Conservation (phyloP, 1,140 invertebrate genomes). For the Drosophila watanabei region DNA sequence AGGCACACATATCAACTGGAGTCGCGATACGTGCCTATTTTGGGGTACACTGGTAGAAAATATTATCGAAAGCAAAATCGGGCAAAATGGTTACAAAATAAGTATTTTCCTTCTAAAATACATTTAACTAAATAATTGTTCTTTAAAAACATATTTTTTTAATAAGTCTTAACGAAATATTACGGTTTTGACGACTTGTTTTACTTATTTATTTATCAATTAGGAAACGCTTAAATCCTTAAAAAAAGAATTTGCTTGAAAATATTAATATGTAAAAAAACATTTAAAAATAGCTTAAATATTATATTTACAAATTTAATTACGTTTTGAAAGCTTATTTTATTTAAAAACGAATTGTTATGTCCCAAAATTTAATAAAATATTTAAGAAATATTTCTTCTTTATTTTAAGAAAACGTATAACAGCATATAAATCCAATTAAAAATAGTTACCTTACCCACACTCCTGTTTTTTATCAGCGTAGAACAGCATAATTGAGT, state of each 20-base stretch:
- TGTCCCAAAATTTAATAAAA: neutral
- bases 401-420: neutral
- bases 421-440: neutral
- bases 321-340: too few species aligned
- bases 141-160: too few species aligned
- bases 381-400: neutral
- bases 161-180: too few species aligned
- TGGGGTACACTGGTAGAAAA: conserved; percentile 21
- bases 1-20: conserved; percentile 37
- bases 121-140: neutral
- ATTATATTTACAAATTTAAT: too few species aligned
- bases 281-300: too few species aligned
- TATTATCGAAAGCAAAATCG: too few species aligned
- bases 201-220: too few species aligned
- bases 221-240: too few species aligned
- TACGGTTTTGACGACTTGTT: too few species aligned
- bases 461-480: conserved; percentile 16
- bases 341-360: neutral
- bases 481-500: conserved; percentile 71
- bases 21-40: conserved; percentile 25
- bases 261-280: too few species aligned
- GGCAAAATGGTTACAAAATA: fast-evolving
- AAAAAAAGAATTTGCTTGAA: too few species aligned
- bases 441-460: neutral
- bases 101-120: too few species aligned